Percentiles rank a stretch among this genome's conserved stretches.
Conservation (phyloP, 2,113 vertebrate genomes). For the Penelope pileata region DNA sequence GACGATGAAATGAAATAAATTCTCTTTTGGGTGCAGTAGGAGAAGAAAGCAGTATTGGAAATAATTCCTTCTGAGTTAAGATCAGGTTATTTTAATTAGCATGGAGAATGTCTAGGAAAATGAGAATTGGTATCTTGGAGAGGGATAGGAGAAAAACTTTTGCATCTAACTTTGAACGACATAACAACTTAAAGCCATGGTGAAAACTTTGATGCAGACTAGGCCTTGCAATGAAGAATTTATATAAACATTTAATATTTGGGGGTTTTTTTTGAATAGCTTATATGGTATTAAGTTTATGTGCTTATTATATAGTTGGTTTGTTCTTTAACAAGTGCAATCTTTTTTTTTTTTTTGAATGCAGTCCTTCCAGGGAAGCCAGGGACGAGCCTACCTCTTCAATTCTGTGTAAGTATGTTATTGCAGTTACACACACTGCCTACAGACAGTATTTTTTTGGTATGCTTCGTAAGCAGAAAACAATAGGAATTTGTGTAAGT, state of each 20-base stretch:
- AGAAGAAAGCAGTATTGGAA: not conserved
- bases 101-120: not conserved
- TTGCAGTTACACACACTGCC: not conserved
- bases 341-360: slow-evolving; percentile 19
- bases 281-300: not conserved
- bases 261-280: not conserved
- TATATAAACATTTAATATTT: not conserved
- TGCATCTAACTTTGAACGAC: not conserved
- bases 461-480: not conserved
- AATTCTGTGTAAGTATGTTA: slow-evolving; percentile 95
- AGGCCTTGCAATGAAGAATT: not conserved
- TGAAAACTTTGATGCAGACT: not conserved
- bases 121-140: not conserved
- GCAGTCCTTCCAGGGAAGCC: slow-evolving; percentile 99
- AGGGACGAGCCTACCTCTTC: slow-evolving; percentile 98
- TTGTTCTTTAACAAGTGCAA: not conserved
- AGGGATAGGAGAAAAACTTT: not conserved
- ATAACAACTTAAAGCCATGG: not conserved
- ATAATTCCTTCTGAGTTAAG: not conserved
- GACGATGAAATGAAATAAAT: not conserved
- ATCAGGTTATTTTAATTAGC: not conserved
- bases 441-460: not conserved
- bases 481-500: not conserved
- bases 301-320: not conserved
- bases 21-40: not conserved